Base-by-base conservation (phyloP, 2,113 vertebrate species). In the Sorex araneus region DNA sequence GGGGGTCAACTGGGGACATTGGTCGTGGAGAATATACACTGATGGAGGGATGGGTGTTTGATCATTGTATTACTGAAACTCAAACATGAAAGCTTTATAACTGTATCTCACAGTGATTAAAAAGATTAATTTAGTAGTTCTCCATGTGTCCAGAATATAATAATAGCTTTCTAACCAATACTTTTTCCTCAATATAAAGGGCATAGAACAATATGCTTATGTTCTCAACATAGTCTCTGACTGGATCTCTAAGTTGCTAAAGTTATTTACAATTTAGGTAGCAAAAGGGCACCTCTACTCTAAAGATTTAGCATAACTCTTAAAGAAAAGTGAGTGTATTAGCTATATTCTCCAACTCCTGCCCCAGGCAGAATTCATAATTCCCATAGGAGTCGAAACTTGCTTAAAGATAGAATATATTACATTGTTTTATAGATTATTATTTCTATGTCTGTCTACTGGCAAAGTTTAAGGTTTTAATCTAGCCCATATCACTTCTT, bases 211-310 rank as follows among this genome's bases (percentile, higher is more conserved):
- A 94, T 84, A 84, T 71, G 63, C n/a, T 69, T 57, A 69, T 74
- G 18, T 47, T 84, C 81, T 89, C 84, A 87, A 63, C 47, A 69
- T 2, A 92, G 34, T 30, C 25, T 75, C 18, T 40, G 63, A 71
- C 76, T 76, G 10, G 64, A 34, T 95, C 23, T 95, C 66, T 84
- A 90, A 81, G 82, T 82, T 69, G 77, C 91, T 60, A 93, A 43
- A 3, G 23, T 94, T 95, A 94, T 94, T 95, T 95, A 95, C 34
- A 95, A 57, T 21, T 75, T 69, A 94, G 81, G n/a, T n/a, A n/a
- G 91, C 91, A 93, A 91, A 90, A 84, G 34, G n/a, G 45, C 28
- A 89, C 63, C 87, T 91, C 84, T 70, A 34, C 60, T 87, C 57
- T 67, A 50, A 95, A 76, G 78, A 84, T 77, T 70, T 82, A 27